Evolutionary conservation across 92 coral and sea anemone genomes (phyloP), one percentile per base, ranked within the genome.

Genomic region (Porites cylindrica): DNA sequence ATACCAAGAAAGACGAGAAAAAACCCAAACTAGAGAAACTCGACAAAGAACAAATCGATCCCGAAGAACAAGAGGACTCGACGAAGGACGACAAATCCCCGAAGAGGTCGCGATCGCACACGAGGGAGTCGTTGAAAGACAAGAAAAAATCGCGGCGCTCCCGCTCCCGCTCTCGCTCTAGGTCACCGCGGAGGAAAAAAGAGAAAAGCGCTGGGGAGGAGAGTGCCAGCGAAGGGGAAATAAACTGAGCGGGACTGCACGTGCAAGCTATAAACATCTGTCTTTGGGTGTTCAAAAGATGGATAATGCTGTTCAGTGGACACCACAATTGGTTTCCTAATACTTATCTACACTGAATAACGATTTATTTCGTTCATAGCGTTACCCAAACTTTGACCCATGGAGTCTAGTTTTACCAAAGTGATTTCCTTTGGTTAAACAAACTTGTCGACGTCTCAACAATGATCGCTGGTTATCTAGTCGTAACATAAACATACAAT

Each of bases 41-140:
- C 3, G 95, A 91, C 51, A 95, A 94, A 84, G 97, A 96, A 76
- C 98, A 94, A 72, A 94, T 91, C 4, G 91, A 96, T 70, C 93
- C 93, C 11, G 95, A 92, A 60, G 94, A 92, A 47, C 96, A 94
- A 50, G 96, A 93, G 53, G 63, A 71, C 51, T 16, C 86, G 77
- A 76, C 83, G 69, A 79, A 76, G 56, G 94, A 85, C 76, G 91
- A 90, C 54, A 82, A 83, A 59, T 90, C 94, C 9, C 89, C 93
- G 64, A 95, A 94, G 82, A 77, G 84, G 66, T 78, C 81, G 63
- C 95, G 96, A 83, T 32, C 90, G 20, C 90, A 88, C 80, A 47
- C 90, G 90, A 93, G 86, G 60, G 94, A 90, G 69, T n/a, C 84
- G 61, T 88, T 91, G 70, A 94, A 91, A 76, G 95, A 91, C 10